These are phyloP conservation scores for Oxyscelio sp. DNA, from an alignment of 2,888 invertebrate species.

Conservation along the genomic window DNA sequence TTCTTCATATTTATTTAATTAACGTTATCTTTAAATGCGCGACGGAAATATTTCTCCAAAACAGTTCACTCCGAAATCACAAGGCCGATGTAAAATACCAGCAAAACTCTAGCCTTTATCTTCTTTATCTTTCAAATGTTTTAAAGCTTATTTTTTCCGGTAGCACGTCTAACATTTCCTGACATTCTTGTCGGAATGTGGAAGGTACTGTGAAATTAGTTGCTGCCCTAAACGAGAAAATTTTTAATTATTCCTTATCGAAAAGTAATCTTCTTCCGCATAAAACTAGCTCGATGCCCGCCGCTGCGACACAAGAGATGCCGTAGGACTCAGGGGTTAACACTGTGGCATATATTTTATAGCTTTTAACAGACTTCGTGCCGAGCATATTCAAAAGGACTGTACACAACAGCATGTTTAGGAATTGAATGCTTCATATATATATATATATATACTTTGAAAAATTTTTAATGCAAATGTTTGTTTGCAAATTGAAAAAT, in stretches of 20 bases:
- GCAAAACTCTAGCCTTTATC: slow-evolving; percentile 86
- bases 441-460: too few relatives aligned
- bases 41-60: slow-evolving; percentile 85
- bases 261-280: slow-evolving; percentile 87
- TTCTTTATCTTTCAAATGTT: slow-evolving; percentile 88
- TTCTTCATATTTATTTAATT: slow-evolving; percentile 86
- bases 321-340: slow-evolving; percentile 64
- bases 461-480: too few relatives aligned
- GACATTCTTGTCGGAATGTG: slow-evolving; percentile 70
- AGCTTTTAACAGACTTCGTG: slow-evolving; percentile 70
- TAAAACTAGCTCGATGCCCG: slow-evolving; percentile 65
- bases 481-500: too few relatives aligned
- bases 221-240: slow-evolving; percentile 88
- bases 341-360: slow-evolving; percentile 68
- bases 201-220: slow-evolving; percentile 86
- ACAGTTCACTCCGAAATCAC: slow-evolving; percentile 87
- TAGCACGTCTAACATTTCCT: slow-evolving; percentile 73
- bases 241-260: slow-evolving; percentile 89
- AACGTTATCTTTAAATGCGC: slow-evolving; percentile 86
- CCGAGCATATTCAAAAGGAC: slow-evolving; percentile 60
- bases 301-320: slow-evolving; percentile 58
- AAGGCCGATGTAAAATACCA: slow-evolving; percentile 88
- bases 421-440: too few relatives aligned
- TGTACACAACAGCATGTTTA: slow-evolving; percentile 49
- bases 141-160: slow-evolving; percentile 88